Base-by-base conservation (phyloP, 2,888 invertebrate genomes). In the Choreutis nemorana region DNA sequence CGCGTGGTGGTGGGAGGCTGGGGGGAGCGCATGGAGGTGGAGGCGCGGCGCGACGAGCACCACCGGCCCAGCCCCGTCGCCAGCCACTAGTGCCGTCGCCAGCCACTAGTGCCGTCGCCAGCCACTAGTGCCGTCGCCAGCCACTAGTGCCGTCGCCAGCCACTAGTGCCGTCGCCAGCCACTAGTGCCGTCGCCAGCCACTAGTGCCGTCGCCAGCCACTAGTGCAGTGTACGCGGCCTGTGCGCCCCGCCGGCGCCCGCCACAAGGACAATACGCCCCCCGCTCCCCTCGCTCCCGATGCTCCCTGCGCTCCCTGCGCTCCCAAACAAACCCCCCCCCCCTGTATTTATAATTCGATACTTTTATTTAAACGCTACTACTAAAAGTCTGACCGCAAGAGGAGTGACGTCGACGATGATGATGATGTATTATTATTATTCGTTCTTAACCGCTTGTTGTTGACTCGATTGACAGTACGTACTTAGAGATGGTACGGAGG, bases 1-100 rank as follows among this genome's bases (percentile, higher is more conserved):
- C 39, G 40, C 31, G 43, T 55, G 54, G 39, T 57, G 55, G 45
- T 57, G 57, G 65, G 50, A 34, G 64, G 70, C 52, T 61, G 63
- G 45, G 86, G 87, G 44, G 92, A 91, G 88, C 91, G 92, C 51
- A 92, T 91, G 79, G 77, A 75, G 37, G 77, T 73, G 42, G 77
- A 75, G 51, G 66, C 59, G 41, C 62, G 71, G 26, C 71, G 72
- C 47, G 64, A 64, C 38, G 79, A 72, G 93, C 45, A 48, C 55
- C 88, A 92, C 61, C 91, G 91, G 75, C 93, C 94, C 81, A 91
- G 91, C 81, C 93, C 94, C 52, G 94, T 94, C 58, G 93, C 91
- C 67, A 94, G 94, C 68, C 94, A 94, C 71, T 81, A 73, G 67
- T 46, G 30, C 14, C 23, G 28, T 23, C n/a, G n/a, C n/a, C n/a